Evolutionary conservation across 2,797 vertebrate genomes (phyloP).

Genomic region (Odontamblyopus rebecca): DNA sequence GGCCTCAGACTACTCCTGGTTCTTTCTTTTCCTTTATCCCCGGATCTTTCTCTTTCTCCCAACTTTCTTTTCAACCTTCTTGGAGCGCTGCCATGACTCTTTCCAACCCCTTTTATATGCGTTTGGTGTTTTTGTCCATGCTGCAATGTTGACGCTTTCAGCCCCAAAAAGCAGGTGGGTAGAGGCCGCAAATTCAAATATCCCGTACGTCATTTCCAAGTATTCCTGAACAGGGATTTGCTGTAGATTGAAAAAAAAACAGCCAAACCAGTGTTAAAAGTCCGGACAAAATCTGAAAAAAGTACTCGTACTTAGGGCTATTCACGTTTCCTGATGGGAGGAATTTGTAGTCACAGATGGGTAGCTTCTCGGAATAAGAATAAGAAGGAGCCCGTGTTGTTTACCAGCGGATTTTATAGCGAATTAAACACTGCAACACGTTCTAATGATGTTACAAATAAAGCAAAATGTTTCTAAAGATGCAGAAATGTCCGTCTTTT

Average conservation of each 20-base stretch:
- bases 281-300: conserved; percentile 20
- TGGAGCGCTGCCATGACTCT: conserved; percentile 28
- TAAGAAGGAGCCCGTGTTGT: conserved; percentile 21
- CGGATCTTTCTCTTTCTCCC: conserved; percentile 18
- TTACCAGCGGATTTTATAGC: conserved; percentile 18
- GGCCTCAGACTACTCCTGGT: conserved; percentile 16
- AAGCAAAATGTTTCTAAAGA: neutral
- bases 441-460: neutral
- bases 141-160: conserved; percentile 38
- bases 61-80: conserved; percentile 38
- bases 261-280: conserved; percentile 15
- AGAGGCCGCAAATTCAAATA: conserved; percentile 26
- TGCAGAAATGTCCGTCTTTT: neutral
- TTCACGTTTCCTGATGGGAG: conserved; percentile 6
- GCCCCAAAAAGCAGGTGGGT: conserved; percentile 26
- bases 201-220: conserved; percentile 26
- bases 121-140: conserved; percentile 33
- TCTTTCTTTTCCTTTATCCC: conserved; percentile 17
- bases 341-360: conserved; percentile 20
- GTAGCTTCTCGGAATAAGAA: conserved; percentile 1
- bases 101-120: conserved; percentile 22
- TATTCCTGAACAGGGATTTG: conserved; percentile 12
- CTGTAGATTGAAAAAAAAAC: conserved; percentile 8
- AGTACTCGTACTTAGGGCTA: conserved; percentile 15
- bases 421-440: conserved; percentile 4